phyloP scores from a whole-genome alignment of 2,113 vertebrate genomes.

The Anguilla japonica region DNA sequence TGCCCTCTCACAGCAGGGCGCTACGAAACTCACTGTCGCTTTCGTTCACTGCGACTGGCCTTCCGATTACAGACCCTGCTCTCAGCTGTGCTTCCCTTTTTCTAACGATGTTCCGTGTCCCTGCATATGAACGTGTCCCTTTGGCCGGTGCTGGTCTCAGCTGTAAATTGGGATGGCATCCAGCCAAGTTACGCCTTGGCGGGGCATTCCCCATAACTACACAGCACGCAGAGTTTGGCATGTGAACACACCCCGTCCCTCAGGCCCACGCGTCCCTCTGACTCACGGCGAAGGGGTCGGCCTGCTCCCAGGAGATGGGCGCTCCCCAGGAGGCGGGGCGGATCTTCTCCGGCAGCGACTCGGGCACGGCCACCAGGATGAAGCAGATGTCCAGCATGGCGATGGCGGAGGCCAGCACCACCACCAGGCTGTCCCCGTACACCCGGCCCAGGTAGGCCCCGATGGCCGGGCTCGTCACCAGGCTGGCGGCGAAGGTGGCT shows the following conservation, averaged over 20 bases:
- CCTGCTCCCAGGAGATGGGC: slow-evolving; percentile 87
- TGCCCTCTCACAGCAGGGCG: background rate
- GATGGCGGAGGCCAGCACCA: slow-evolving; percentile 82
- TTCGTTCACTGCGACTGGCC: background rate
- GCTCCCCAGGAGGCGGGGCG: slow-evolving; percentile 84
- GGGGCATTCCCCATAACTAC: too few relatives aligned
- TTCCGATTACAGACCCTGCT: background rate
- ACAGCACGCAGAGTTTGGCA: too few relatives aligned
- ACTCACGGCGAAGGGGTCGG: slow-evolving; percentile 84
- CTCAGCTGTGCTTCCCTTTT: background rate
- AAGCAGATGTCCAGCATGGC: slow-evolving; percentile 85
- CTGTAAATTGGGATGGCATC: too few relatives aligned
- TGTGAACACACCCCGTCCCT: too few relatives aligned
- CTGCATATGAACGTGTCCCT: background rate
- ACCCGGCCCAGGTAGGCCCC: slow-evolving; percentile 82
- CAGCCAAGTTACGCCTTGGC: too few relatives aligned
- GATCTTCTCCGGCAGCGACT: slow-evolving; percentile 86
- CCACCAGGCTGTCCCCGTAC: slow-evolving; percentile 83
- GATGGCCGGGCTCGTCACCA: slow-evolving; percentile 84
- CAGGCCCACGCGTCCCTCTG: background rate
- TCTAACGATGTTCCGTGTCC: background rate
- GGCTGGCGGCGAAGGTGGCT: slow-evolving; percentile 83
- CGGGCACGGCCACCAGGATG: slow-evolving; percentile 82
- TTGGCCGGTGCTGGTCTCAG: too few relatives aligned
- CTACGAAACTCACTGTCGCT: background rate